These are phyloP conservation scores for Smutsia temminckii DNA, from an alignment of 2,797 vertebrate genomes.

Conservation along the genomic window DNA sequence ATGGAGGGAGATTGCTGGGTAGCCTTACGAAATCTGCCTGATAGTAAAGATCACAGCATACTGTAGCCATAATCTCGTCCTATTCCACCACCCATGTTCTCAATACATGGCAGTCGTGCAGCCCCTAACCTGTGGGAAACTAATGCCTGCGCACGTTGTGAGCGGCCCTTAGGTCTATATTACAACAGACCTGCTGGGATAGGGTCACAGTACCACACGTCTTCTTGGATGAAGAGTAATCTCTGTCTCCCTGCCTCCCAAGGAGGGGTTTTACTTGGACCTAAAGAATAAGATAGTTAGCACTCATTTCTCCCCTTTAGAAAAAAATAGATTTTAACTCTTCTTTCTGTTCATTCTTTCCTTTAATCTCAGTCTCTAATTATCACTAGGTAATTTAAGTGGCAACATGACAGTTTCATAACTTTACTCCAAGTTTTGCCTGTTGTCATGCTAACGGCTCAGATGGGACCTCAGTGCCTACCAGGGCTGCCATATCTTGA, in stretches of 20 bases:
- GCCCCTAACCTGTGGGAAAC: neutral
- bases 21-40: neutral
- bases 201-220: neutral
- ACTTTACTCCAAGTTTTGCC: neutral
- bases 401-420: neutral
- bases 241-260: neutral
- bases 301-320: neutral
- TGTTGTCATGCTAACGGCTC: neutral
- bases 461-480: neutral
- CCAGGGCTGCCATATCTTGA: neutral
- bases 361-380: neutral
- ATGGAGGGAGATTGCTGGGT: neutral
- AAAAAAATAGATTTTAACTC: neutral
- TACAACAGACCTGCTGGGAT: neutral
- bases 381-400: neutral
- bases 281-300: neutral
- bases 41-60: neutral
- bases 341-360: neutral
- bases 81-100: neutral
- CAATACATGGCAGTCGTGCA: neutral
- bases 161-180: neutral
- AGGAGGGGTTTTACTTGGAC: neutral
- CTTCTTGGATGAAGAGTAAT: neutral
- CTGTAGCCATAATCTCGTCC: neutral
- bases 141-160: neutral